Base-by-base conservation (phyloP, 2,797 vertebrate genomes). In the Masticophis lateralis region DNA sequence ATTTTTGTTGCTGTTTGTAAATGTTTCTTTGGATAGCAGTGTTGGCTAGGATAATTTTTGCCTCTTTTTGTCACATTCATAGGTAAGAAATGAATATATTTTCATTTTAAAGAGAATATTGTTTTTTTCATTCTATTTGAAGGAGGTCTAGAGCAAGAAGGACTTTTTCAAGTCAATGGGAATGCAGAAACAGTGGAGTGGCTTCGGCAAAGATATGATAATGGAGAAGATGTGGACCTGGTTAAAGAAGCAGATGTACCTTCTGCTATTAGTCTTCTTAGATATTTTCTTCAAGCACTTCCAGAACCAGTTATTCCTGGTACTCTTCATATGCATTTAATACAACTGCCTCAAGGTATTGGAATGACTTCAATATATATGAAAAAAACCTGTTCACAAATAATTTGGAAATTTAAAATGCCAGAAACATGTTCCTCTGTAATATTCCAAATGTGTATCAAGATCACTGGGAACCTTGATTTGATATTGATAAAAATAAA, bases 231-330 rank as follows among this genome's bases (percentile, higher is more conserved):
- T 97, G 99, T 99, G 98, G 98, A 99, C 97, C 98, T 99, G 96
- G 98, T 99, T 98, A 99, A 99, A 97, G 99, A 99, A 97, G 99
- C 98, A 79, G 99, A 99, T 97, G 98, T 99, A 97, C 98, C 99
- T 89, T 99, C 99, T 92, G 99, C 99, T 69, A 99, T 99, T 97
- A 99, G 99, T 97, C 97, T 99, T 97, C 98, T 99, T 96, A 98
- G 99, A 96, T 99, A 99, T 97, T 99, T 99, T 98, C 98, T 99
- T 98, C 99, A 99, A 97, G 99, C 99, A 98, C 99, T 99, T 98
- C 99, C 99, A 92, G 99, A 99, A 97, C 99, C 99, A 4, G 98
- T 99, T 96, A 99, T 99, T 94, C 99, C 99, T 95, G 98, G 98
- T 92, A 98, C 98, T 94, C 97, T 99, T 95, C 99, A 99, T 97